Evolutionary conservation across 2,113 vertebrate genomes (phyloP).

Genomic region (Oryctolagus cuniculus): mOryCun1.1 NC_091453.1:11937001-11937500

Average conservation of each 20-base stretch:
- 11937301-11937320: background rate
- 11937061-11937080: background rate
- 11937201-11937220: background rate
- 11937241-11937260: background rate
- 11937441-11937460: background rate
- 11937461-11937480: constrained; percentile 24
- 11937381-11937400: background rate
- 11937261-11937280: constrained; percentile 10
- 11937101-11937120: background rate
- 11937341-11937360: background rate
- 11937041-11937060: background rate
- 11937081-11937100: constrained; percentile 31
- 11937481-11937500: background rate
- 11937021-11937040: background rate
- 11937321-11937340: background rate
- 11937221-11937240: background rate
- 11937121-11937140: background rate
- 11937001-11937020: background rate
- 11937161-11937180: background rate
- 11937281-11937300: constrained; percentile 1
- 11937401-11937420: background rate
- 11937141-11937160: constrained; percentile 7
- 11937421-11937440: background rate
- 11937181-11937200: background rate
- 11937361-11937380: background rate